Percentiles rank a stretch among this genome's conserved stretches.
Conservation (phyloP, 2,888 invertebrate species). For the Amiota mariae region DNA sequence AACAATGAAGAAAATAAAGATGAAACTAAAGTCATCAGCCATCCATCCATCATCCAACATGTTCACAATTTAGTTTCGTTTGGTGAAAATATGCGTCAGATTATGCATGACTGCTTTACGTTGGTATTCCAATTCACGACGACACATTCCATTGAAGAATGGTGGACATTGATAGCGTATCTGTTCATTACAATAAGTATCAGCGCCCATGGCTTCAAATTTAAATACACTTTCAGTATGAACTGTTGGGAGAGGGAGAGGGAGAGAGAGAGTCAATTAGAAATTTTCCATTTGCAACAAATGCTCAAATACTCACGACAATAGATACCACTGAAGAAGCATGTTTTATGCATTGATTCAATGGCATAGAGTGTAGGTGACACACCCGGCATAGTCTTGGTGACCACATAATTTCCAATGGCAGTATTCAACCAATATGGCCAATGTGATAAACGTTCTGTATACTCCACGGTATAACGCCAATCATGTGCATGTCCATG, state of each 20-base stretch:
- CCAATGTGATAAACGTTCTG: slow-evolving; percentile 79
- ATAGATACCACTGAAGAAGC: slow-evolving; percentile 76
- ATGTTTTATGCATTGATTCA: slow-evolving; percentile 78
- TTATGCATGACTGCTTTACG: slow-evolving; percentile 72
- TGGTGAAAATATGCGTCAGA: slow-evolving; percentile 64
- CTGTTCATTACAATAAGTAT: slow-evolving; percentile 76
- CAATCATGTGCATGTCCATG: slow-evolving; percentile 80
- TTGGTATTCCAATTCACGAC: slow-evolving; percentile 75
- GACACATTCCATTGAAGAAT: slow-evolving; percentile 76
- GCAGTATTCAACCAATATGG: slow-evolving; percentile 78
- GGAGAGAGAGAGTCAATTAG: slow-evolving; percentile 57
- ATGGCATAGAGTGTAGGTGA: slow-evolving; percentile 75
- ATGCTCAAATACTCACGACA: slow-evolving; percentile 77
- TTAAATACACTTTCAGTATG: slow-evolving; percentile 78
- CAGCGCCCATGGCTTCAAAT: slow-evolving; percentile 74
- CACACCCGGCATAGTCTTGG: slow-evolving; percentile 73
- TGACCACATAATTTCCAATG: slow-evolving; percentile 77
- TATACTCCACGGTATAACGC: slow-evolving; percentile 80
- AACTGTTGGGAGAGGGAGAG: slow-evolving; percentile 77
- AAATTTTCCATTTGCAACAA: slow-evolving; percentile 31
- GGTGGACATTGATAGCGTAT: slow-evolving; percentile 79
- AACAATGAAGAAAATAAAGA: background rate
- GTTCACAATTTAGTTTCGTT: background rate
- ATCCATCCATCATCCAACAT: background rate
- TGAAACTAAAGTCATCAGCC: background rate